Base-by-base conservation (phyloP, 1,140 invertebrate species). In the Aphidius gifuensis region DNA sequence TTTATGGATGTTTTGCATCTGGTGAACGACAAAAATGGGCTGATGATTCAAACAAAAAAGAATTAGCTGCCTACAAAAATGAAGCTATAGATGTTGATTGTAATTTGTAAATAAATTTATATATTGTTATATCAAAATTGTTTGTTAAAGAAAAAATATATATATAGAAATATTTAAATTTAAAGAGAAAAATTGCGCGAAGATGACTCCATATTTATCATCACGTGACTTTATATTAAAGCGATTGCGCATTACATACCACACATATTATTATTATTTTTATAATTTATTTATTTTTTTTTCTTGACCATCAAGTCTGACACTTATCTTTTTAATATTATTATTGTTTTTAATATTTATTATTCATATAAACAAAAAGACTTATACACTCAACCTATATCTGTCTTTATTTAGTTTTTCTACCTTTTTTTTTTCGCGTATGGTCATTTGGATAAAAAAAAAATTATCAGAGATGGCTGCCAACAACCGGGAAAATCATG, bases 1-100 rank as follows among this genome's bases (percentile, higher is more conserved):
- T 94, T 55, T 96, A 93, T 71, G 88, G 88, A 61, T 66, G 88
- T n/a, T 89, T 91, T 70, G 91, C 90, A 9, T 91, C 90, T 2
- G 92, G 89, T 8, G 90, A 93, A 65, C 75, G 85, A 56, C 92
- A 94, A 75, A 79, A 84, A 16, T 94, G 93, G 93, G 90, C 90
- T 8, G 75, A 80, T 0, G 80, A 85, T 23, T 23, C 57, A 60
- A 43, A 79, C 74, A 75, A 72, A 23, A 54, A 72, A 64, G 70
- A 67, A 60, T 60, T 68, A 9, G 64, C 47, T 16, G 64, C 67
- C n/a, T 76, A 78, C 40, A 76, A 75, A 38, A 79, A 78, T 65
- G 67, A 71, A 55, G 76, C 74, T 8, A 66, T 78, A 61, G 75
- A 79, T 69, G 65, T 72, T 4, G 76, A 78, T 50, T 58, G 54